Base-by-base conservation (phyloP, 2,797 vertebrate genomes). In the Aphelocoma californica region DNA sequence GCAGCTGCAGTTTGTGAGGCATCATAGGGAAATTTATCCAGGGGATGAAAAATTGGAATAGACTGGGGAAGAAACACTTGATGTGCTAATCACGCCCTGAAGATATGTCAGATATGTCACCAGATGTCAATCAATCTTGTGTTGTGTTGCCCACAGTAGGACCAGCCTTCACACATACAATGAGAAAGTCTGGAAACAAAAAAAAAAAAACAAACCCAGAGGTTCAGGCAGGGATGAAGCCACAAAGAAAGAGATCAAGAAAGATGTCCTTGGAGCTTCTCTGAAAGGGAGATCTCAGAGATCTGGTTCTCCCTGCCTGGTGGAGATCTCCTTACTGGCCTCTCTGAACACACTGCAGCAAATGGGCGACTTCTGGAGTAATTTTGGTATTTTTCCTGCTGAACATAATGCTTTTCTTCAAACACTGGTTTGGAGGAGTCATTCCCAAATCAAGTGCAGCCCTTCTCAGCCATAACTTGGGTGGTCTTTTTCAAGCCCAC, bases 291-390 rank as follows among this genome's bases (percentile, higher is more conserved):
- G 3, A 98, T 98, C 98, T 99, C 98, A 4, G 98, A 98, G 44
- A 98, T 98, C 8, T 99, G 98, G 77, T 98, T 99, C 77, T 70
- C 98, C 97, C 70, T 99, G 98, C 69, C 98, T 98, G 97, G 98
- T 98, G 90, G 98, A 99, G 97, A 98, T 98, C 98, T 98, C 95
- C 98, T 97, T 74, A 98, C 98, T 6, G 98, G 98, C 10, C 98
- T 98, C 98, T 97, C 97, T 98, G 98, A 93, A 98, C 98, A 10
- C 98, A 96, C 94, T 99, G 99, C 98, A 99, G 99, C 88, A 99
- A 97, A 89, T 98, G 98, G 3, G 98, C 98, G 74, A 99, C 98
- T 90, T 99, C 98, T 79, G 98, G 31, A 77, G 47, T 8, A 9
- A 34, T 61, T 69, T 24, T 18, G 15, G 14, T 10, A 4, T 29